phyloP scores from a whole-genome alignment of 2,113 vertebrate species.

The Zosterops japonicus region DNA sequence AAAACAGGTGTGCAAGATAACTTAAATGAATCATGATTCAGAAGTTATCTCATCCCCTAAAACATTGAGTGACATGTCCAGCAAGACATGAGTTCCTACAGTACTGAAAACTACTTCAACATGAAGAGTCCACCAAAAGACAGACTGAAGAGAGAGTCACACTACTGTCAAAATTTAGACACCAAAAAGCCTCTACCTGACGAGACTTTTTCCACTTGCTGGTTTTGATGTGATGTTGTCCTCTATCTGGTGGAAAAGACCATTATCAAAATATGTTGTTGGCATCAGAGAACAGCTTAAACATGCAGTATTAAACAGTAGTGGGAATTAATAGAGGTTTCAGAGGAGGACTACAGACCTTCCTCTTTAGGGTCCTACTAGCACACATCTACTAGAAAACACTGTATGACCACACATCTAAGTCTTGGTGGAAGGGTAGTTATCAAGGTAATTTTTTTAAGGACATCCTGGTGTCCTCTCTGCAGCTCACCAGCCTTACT shows the following conservation, averaged over 20 bases:
- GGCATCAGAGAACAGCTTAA: not conserved
- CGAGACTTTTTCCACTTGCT: constrained; percentile 79
- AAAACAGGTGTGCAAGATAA: not conserved
- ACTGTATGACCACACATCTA: not conserved
- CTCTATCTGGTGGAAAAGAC: constrained; percentile 55
- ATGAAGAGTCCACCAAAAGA: not conserved
- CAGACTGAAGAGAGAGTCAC: not conserved
- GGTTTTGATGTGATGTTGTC: constrained; percentile 80
- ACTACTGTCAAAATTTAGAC: not conserved
- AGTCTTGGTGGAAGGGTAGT: not conserved
- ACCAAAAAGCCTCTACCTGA: constrained; percentile 77
- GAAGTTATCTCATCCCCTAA: not conserved
- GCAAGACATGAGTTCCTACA: not conserved
- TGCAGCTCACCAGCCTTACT: not conserved
- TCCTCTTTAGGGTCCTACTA: not conserved
- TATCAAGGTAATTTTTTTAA: not conserved
- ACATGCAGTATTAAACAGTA: not conserved
- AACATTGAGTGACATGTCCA: not conserved
- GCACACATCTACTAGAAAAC: not conserved
- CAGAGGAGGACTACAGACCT: not conserved
- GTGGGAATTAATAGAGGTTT: not conserved
- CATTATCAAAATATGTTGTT: not conserved
- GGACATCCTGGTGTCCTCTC: not conserved
- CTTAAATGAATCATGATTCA: not conserved
- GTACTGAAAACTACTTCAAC: not conserved